A percentile compares a stretch with the other conserved stretches of the same genome.
phyloP scores from a whole-genome alignment of 1,140 invertebrate species.

The Mya arenaria region DNA sequence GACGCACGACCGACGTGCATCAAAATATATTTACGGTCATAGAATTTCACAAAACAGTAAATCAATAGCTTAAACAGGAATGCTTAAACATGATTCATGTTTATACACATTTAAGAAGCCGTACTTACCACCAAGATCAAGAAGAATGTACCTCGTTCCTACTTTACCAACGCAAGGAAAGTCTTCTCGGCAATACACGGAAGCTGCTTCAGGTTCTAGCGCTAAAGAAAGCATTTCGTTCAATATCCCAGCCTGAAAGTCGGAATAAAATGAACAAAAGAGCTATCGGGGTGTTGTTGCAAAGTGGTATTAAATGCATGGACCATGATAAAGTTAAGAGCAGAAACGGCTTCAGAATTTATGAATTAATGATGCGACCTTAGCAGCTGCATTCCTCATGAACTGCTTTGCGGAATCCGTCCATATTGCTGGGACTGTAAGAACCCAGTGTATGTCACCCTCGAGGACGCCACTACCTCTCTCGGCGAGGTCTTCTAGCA shows the following conservation, averaged over 20 bases:
- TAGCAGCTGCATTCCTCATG: slow-evolving; percentile 27
- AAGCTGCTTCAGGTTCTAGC: slow-evolving; percentile 43
- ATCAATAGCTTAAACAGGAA: no score
- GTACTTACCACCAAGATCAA: slow-evolving; percentile 36
- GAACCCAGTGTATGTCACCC: slow-evolving; percentile 31
- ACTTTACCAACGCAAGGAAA: not conserved
- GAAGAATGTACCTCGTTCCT: slow-evolving; percentile 6
- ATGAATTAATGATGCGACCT: not conserved
- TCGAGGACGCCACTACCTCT: not conserved
- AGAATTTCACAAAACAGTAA: no score
- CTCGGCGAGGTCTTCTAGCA: slow-evolving; percentile 1
- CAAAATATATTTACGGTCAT: no score
- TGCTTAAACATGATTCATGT: no score
- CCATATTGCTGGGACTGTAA: slow-evolving; percentile 44
- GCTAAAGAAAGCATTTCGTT: slow-evolving; percentile 25
- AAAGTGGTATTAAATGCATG: not conserved
- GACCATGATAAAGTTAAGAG: no score
- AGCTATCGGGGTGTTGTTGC: not conserved
- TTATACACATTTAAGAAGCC: no score
- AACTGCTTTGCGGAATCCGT: slow-evolving; percentile 26
- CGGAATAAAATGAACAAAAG: not conserved
- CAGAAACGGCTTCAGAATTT: no score
- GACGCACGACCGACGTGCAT: no score
- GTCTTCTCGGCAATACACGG: slow-evolving; percentile 25
- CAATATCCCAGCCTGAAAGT: slow-evolving; percentile 37